Conservation (phyloP, 1,140 invertebrate species). For the Drosophila tani region DNA sequence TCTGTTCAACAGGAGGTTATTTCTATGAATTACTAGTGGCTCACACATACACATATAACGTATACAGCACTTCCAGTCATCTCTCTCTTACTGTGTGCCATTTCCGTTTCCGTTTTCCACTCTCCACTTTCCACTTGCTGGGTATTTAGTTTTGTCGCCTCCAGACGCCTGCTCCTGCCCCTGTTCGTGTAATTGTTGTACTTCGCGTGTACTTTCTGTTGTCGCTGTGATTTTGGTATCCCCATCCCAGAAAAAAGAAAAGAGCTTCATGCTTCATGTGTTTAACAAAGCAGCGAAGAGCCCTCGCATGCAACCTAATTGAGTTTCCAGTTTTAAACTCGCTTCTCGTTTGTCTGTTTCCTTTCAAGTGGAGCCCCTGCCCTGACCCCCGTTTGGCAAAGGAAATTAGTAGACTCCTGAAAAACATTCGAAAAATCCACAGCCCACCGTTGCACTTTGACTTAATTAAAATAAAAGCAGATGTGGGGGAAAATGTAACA, state of each 20-base stretch:
- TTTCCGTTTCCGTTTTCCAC: slow-evolving; percentile 80
- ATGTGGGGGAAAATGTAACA: slow-evolving; percentile 17
- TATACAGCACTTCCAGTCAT: slow-evolving; percentile 28
- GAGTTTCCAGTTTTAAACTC: slow-evolving; percentile 68
- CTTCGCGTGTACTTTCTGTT: slow-evolving; percentile 78
- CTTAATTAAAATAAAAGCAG: slow-evolving; percentile 45
- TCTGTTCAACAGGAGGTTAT: slow-evolving; percentile 34
- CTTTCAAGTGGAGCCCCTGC: slow-evolving; percentile 17
- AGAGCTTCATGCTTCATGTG: slow-evolving; percentile 53
- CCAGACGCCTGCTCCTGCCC: neutral
- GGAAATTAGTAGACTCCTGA: slow-evolving; percentile 7
- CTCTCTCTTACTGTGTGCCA: slow-evolving; percentile 64
- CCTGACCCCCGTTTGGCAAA: neutral
- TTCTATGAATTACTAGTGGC: slow-evolving; percentile 74
- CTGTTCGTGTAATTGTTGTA: slow-evolving; percentile 73
- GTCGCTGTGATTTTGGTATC: slow-evolving; percentile 76
- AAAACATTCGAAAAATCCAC: slow-evolving; percentile 2
- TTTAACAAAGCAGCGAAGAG: slow-evolving; percentile 70
- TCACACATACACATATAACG: slow-evolving; percentile 44
- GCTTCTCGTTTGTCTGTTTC: slow-evolving; percentile 14
- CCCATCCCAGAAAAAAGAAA: neutral
- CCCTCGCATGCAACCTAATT: slow-evolving; percentile 77
- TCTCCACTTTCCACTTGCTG: slow-evolving; percentile 82
- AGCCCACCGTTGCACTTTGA: neutral
- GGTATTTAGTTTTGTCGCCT: slow-evolving; percentile 69